Base-by-base conservation (phyloP, 2,797 vertebrate genomes). In the Melanotaenia parkinsoni region DNA sequence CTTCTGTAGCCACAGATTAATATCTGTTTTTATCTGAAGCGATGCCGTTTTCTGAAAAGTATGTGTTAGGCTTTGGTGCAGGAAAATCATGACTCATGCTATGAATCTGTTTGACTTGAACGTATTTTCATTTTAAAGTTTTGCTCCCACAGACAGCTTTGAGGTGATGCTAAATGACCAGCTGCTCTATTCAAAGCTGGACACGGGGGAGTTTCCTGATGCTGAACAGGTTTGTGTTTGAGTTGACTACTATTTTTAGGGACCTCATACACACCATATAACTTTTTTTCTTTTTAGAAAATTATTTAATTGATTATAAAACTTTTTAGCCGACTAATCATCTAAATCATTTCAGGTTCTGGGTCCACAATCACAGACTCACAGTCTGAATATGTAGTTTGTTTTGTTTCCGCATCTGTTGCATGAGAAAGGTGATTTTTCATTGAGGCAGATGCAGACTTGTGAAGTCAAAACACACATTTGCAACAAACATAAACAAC, bases 141-240 rank as follows among this genome's bases (percentile, higher is more conserved):
- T 6, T 14, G 2, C 38, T 30, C 22, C 51, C 12, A 14, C 88
- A 94, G 94, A 67, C 18, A 90, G 85, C 79, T 95, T 93, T 74
- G 93, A 94, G 69, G 78, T 94, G 22, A 57, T 38, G 0, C 32
- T 91, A 30, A 81, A 92, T 0, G 74, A 66, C 0, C 0, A 87
- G 5, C 12, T 86, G 22, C 35, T 93, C 63, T 87, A 60, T 86
- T 93, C 93, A 43, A 93, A 92, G 57, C 74, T 89, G 16, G 0
- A 80, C 5, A 60, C 4, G 0, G 72, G 72, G 32, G 0, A 0
- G 0, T 87, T 93, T 78, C 88, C 92, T 12, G 38, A 76, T 20
- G 0, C 3, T 9, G 20, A 51, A 0, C 2, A 84, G 80, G 92
- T 93, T 5, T 40, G 82, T 81, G 43, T 63, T n/a, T 37, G 1